These are phyloP conservation scores for Nasonia vitripennis DNA, from an alignment of 1,140 invertebrate genomes.

Conservation along the genomic window DNA sequence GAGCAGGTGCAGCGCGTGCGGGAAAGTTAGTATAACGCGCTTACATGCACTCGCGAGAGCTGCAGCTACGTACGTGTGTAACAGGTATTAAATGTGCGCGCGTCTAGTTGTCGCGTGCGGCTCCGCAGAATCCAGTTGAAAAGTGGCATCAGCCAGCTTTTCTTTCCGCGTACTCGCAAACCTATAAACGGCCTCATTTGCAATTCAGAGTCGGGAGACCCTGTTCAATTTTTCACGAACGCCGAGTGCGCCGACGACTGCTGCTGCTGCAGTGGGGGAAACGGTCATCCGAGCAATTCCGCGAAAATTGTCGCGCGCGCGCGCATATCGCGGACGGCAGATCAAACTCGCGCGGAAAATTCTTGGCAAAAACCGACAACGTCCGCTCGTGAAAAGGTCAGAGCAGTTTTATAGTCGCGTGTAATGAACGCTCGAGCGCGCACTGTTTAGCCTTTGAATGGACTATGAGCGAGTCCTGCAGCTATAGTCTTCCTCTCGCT, in stretches of 20 bases:
- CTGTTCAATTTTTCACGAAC: background rate
- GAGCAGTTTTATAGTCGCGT: too few species aligned
- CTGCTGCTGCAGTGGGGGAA: too few species aligned
- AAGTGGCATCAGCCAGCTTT: background rate
- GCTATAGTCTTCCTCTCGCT: background rate
- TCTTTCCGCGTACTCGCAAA: background rate
- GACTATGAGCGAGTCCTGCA: background rate
- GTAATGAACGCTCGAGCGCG: background rate
- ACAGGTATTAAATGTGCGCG: background rate
- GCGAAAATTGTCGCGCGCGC: background rate
- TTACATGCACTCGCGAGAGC: constrained; percentile 11
- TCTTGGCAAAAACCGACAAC: background rate
- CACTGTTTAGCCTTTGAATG: background rate
- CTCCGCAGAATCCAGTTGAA: background rate
- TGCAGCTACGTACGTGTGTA: background rate
- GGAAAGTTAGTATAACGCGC: constrained; percentile 50
- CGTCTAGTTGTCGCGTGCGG: background rate
- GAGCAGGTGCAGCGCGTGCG: constrained; percentile 58
- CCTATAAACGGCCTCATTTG: background rate
- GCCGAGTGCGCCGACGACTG: too few species aligned
- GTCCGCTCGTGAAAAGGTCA: too few species aligned
- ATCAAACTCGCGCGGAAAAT: background rate
- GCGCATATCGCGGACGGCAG: background rate
- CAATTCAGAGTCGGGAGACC: too few species aligned
- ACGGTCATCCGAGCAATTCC: background rate